Base-by-base conservation (phyloP, 2,797 vertebrate species). In the Myotis planiceps region DNA sequence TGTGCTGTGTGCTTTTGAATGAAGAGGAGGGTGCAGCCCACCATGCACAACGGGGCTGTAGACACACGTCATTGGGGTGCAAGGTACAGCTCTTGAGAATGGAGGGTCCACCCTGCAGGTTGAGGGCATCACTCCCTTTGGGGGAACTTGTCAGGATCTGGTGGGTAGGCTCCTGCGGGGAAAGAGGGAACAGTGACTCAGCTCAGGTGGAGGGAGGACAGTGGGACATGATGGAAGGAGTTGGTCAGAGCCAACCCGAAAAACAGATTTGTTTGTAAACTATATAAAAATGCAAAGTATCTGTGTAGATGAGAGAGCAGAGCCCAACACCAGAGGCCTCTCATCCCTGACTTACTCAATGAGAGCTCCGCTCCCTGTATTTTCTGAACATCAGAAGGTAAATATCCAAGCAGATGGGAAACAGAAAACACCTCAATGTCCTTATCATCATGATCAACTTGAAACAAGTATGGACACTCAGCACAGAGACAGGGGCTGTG, bases 401-500 rank as follows among this genome's bases (percentile, higher is more conserved):
- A 89, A 81, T 19, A 29, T 9, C 55, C 5, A 39, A 69, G 32
- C 60, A 51, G 25, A 6, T 58, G 58, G 9, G 3, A 32, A 69
- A 37, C 16, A 39, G 21, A 29, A 29, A 12, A 7, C 4, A 27
- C 0, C n/a, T 2, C 29, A 9, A 14, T 7, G 10, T 21, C 19
- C 19, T 66, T 27, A 23, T 69, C 6, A 27, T 29, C 23, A 5
- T 18, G 47, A 45, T n/a, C 29, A 75, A 0, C n/a, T 12, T 21
- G 16, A 12, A 29, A 9, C 18, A 2, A 37, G 51, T 1, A 15
- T 4, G 12, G 12, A 37, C 6, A 18, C 42, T 51, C 2, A 37
- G 2, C 16, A 9, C 15, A 63, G 12, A 27, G 23, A 16, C 1
- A 1, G 0, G 0, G 6, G 14, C 3, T 47, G 55, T 23, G 29